Evolutionary conservation across 2,888 invertebrate genomes (phyloP).

Genomic region (Napeogenes sylphis): DNA sequence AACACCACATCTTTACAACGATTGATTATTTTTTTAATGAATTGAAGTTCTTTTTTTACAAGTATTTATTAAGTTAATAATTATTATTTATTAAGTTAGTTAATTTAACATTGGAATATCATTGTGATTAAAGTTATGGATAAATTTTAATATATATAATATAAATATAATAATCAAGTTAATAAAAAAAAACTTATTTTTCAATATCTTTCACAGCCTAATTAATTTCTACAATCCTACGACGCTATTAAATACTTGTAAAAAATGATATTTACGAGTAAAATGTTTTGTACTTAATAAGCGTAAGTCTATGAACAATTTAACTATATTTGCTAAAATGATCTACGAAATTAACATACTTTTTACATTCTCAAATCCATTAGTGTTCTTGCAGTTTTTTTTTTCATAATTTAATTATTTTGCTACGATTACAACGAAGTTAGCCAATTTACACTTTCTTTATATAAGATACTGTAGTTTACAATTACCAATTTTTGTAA

Average conservation of each 20-base stretch:
- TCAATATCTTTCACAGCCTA: conserved; percentile 3
- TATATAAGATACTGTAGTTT: background rate
- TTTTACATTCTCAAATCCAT: conserved; percentile 63
- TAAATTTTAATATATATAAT: background rate
- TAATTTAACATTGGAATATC: background rate
- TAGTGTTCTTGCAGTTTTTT: conserved; percentile 68
- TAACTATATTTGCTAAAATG: conserved; percentile 27
- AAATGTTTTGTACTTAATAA: conserved; percentile 56
- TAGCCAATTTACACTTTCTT: conserved; percentile 12
- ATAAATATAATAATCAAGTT: background rate
- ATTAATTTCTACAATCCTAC: background rate
- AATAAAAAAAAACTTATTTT: background rate
- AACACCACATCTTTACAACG: conserved; percentile 39
- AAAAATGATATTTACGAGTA: conserved; percentile 16
- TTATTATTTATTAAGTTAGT: background rate
- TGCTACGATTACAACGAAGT: conserved; percentile 39
- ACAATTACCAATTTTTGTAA: conserved; percentile 33
- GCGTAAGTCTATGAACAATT: conserved; percentile 46
- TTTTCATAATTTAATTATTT: conserved; percentile 30
- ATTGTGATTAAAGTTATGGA: background rate
- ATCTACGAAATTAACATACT: conserved; percentile 8
- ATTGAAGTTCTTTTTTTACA: conserved; percentile 21
- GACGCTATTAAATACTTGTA: conserved; percentile 14
- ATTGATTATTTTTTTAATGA: conserved; percentile 34
- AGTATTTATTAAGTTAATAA: background rate